Percentiles rank a stretch among this genome's conserved stretches.
Evolutionary conservation across 2,113 vertebrate species (phyloP).

Genomic region (Sus scrofa): DNA sequence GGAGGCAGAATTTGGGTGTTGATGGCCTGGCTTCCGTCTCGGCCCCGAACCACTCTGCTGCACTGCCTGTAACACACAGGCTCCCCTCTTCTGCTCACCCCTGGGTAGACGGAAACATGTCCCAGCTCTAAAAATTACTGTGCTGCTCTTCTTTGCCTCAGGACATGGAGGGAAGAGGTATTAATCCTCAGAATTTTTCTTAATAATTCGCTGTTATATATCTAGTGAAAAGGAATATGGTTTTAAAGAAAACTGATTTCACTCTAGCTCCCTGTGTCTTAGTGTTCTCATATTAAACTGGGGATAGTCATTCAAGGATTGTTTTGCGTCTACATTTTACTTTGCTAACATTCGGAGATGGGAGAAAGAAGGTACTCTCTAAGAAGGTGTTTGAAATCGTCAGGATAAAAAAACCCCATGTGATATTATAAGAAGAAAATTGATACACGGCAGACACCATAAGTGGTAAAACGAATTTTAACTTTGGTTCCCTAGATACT

Average conservation of each 20-base stretch:
- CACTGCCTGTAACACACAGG: neutral
- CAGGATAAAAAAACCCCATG: neutral
- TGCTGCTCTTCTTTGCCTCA: neutral
- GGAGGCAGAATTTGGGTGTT: neutral
- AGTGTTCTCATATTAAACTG: conserved; percentile 52
- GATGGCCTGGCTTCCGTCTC: neutral
- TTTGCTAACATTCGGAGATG: conserved; percentile 33
- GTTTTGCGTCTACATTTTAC: conserved; percentile 24
- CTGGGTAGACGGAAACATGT: neutral
- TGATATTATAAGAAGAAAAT: conserved; percentile 65
- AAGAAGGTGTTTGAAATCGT: conserved; percentile 60
- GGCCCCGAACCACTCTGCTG: neutral
- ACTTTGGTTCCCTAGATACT: conserved; percentile 54
- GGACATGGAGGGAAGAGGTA: neutral
- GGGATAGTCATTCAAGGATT: neutral
- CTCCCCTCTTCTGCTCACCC: neutral
- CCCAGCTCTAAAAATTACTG: neutral
- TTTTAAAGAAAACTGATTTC: neutral
- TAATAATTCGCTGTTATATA: neutral
- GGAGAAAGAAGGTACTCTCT: conserved; percentile 20
- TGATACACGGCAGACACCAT: conserved; percentile 38
- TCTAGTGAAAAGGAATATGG: conserved; percentile 1
- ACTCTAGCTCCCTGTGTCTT: conserved; percentile 6
- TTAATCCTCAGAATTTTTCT: neutral
- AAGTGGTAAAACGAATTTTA: conserved; percentile 66